Evolutionary conservation across 2,797 vertebrate genomes (phyloP), one percentile per base, ranked within the genome.

Genomic region (Sebastes aleutianus): DNA sequence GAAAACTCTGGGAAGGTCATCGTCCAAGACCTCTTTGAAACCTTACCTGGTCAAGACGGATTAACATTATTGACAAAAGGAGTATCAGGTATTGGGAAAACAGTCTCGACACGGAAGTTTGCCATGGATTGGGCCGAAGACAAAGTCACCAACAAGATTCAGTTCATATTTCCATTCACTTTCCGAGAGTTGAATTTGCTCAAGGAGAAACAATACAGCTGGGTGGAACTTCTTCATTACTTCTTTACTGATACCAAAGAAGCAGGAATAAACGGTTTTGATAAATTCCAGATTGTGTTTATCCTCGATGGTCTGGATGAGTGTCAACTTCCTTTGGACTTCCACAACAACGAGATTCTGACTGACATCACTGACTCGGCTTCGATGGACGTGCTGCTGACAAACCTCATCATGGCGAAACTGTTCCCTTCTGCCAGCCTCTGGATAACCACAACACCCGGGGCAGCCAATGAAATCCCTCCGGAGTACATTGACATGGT

Each of bases 391-490:
- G 79, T 77, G 8, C 79, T 87, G 24, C 32, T 90, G 29, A 89
- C 79, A 71, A 90, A 89, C 65, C 85, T 89, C 22, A 86, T 90
- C 64, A 68, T 53, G 22, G 79, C 86, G 8, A 84, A 80, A 12
- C 74, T 87, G 20, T 67, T 90, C 34, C 74, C 56, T 11, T 78
- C 56, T 68, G 64, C 89, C 67, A 39, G 11, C 16, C 4, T 90
- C 27, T 90, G 82, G 88, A 75, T 90, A 13, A 90, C 86, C 31
- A 71, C 84, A 39, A 26, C 76, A n/a, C 79, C 85, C 4, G 61
- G 54, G 22, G 74, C 83, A 65, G 70, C 70, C 29, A 54, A 69
- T 68, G 59, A 13, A 27, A 85, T 88, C 26, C 83, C 86, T 50
- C 20, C 22, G 13, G 34, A 9, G 32, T 84, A 32, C 12, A 47